Conservation (phyloP, 1,140 invertebrate genomes). For the Platorchestia sp. region DNA sequence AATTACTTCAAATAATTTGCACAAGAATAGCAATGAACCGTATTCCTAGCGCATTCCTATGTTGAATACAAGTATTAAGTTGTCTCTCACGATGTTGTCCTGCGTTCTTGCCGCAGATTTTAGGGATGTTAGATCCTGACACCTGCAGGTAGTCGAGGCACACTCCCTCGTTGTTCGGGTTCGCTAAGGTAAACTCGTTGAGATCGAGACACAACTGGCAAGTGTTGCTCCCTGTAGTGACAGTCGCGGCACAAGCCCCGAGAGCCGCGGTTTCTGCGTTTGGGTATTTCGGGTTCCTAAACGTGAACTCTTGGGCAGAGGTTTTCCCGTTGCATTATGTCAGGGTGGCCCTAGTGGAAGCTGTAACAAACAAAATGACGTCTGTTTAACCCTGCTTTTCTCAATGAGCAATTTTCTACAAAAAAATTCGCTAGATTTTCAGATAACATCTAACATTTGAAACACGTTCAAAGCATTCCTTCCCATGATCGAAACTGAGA, state of each 20-base stretch:
- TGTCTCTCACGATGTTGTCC: slow-evolving; percentile 4
- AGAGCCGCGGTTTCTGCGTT: not conserved
- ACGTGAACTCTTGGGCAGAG: not conserved
- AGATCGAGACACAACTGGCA: not conserved
- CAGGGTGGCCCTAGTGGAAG: not conserved
- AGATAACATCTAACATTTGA: no score
- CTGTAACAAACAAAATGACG: not conserved
- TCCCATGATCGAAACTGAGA: no score
- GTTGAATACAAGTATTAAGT: no score
- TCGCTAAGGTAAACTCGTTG: not conserved
- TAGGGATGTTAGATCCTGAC: not conserved
- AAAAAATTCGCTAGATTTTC: no score
- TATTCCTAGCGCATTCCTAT: not conserved
- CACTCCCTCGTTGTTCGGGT: not conserved
- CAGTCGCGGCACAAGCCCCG: not conserved
- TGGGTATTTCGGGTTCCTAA: not conserved
- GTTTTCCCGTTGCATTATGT: not conserved
- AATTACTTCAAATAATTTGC: not conserved
- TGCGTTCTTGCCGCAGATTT: not conserved
- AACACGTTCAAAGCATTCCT: no score
- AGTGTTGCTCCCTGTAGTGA: not conserved
- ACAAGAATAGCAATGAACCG: not conserved
- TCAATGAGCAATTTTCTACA: no score
- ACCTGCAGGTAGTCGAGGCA: not conserved
- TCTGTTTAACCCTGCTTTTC: not conserved